A percentile compares a stretch with the other conserved stretches of the same genome.
These are phyloP conservation scores for Perithous albicinctus DNA, from an alignment of 2,888 invertebrate species.

Conservation along the genomic window DNA sequence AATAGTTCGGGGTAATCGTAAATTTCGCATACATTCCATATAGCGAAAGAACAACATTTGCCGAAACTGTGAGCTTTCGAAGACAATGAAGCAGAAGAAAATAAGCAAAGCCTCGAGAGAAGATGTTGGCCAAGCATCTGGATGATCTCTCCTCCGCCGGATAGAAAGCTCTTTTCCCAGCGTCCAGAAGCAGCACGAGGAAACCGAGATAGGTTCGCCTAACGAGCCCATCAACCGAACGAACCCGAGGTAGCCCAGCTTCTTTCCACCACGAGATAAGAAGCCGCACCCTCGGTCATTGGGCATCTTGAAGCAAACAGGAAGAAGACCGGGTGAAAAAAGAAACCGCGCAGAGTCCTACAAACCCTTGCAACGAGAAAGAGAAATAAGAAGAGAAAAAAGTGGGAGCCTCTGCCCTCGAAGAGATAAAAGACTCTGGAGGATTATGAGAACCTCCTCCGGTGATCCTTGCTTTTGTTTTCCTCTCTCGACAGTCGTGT, in stretches of 20 bases:
- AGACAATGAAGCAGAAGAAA: constrained; percentile 34
- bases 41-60: background rate
- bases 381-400: constrained; percentile 11
- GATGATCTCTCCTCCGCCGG: constrained; percentile 29
- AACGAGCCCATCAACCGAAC: constrained; percentile 57
- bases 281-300: constrained; percentile 49
- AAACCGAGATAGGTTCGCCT: constrained; percentile 49
- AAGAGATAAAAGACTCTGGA: constrained; percentile 51
- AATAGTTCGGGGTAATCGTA: background rate
- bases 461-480: constrained; percentile 22
- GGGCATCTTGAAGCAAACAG: constrained; percentile 29
- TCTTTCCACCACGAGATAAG: constrained; percentile 56
- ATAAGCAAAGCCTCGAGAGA: constrained; percentile 13
- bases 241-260: constrained; percentile 38
- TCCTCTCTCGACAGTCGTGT: background rate
- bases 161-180: constrained; percentile 12
- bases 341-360: constrained; percentile 9
- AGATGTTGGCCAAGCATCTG: constrained; percentile 19
- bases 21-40: background rate
- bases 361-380: background rate
- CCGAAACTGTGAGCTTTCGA: constrained; percentile 12
- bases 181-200: constrained; percentile 9
- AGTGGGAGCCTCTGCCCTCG: constrained; percentile 31
- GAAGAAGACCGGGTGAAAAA: constrained; percentile 35
- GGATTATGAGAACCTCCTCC: constrained; percentile 50